These are phyloP conservation scores for Delphinus delphis DNA, from an alignment of 2,113 vertebrate species.

Conservation along the genomic window DNA sequence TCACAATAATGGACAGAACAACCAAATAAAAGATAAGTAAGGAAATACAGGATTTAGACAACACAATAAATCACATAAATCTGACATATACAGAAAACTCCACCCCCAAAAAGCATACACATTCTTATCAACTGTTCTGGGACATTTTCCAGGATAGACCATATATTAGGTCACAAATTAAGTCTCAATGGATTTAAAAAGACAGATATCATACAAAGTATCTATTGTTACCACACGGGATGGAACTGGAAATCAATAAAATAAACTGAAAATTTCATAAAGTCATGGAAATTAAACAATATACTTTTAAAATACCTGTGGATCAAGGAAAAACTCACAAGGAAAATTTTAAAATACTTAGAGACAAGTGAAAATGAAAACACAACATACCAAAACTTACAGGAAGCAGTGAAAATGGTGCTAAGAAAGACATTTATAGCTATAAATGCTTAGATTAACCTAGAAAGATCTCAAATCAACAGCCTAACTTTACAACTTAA, in stretches of 20 bases:
- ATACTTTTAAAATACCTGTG: neutral
- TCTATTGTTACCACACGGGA: neutral
- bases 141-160: neutral
- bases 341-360: neutral
- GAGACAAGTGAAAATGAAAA: neutral
- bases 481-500: neutral
- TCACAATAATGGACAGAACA: neutral
- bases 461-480: neutral
- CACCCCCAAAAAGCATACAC: neutral
- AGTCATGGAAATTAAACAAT: neutral
- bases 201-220: neutral
- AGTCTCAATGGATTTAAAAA: neutral
- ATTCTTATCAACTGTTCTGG: neutral
- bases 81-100: neutral
- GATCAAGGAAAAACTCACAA: neutral
- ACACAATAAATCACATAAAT: neutral
- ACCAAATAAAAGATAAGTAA: neutral
- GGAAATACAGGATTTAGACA: neutral
- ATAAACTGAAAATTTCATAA: neutral
- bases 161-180: neutral
- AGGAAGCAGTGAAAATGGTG: neutral
- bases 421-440: neutral
- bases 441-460: neutral
- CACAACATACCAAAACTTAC: neutral
- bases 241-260: neutral